These are phyloP conservation scores for Tauraco hartlaubi DNA, from an alignment of 2,797 vertebrate genomes.

Conservation along the genomic window DNA sequence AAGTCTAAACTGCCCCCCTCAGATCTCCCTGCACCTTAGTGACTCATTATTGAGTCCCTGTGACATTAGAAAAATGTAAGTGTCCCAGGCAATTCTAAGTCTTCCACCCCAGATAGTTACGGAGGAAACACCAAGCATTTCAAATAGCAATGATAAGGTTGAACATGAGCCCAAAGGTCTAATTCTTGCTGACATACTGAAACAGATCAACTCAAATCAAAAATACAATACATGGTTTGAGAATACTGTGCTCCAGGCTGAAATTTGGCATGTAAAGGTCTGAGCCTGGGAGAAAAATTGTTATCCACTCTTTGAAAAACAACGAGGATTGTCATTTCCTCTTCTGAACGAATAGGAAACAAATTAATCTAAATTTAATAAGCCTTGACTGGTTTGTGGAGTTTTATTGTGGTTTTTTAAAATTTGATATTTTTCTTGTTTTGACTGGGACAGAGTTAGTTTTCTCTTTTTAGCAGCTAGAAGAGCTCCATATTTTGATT, in stretches of 20 bases:
- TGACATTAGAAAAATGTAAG: neutral
- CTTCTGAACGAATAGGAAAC: neutral
- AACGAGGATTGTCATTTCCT: conserved; percentile 3
- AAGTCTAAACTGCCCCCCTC: neutral
- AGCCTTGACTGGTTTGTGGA: neutral
- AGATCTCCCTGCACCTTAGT: neutral
- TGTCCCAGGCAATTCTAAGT: neutral
- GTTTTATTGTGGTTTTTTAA: neutral
- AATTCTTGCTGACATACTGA: conserved; percentile 45
- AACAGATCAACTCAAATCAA: conserved; percentile 14
- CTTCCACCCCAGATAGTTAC: neutral
- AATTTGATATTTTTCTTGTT: neutral
- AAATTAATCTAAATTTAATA: neutral
- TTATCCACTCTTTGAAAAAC: neutral
- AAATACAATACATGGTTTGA: neutral
- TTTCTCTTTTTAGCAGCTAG: too few relatives aligned
- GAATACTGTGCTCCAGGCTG: conserved; percentile 36
- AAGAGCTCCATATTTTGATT: too few relatives aligned
- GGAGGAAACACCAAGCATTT: neutral
- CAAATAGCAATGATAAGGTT: neutral
- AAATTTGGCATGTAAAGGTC: conserved; percentile 31
- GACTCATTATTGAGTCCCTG: neutral
- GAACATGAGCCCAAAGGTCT: neutral
- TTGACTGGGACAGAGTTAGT: too few relatives aligned
- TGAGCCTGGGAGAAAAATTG: conserved; percentile 23